Percentiles rank a stretch among this genome's conserved stretches.
phyloP scores from a whole-genome alignment of 2,113 vertebrate species.

The Grallaria varia region DNA sequence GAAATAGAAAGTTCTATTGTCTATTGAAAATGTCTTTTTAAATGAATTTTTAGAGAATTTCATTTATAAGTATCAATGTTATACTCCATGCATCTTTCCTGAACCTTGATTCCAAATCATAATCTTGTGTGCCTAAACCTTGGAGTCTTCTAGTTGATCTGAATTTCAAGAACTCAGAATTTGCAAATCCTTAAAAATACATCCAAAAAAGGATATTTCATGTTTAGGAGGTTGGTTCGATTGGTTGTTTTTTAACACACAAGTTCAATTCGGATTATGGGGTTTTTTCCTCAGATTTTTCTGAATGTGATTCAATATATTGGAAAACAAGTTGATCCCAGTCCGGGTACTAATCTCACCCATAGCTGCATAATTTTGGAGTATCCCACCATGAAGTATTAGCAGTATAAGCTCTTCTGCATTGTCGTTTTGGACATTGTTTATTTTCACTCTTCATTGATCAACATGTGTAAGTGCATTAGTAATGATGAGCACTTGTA shows the following conservation, averaged over 20 bases:
- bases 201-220: not conserved
- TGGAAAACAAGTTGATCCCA: not conserved
- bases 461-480: not conserved
- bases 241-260: not conserved
- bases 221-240: not conserved
- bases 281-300: not conserved
- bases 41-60: not conserved
- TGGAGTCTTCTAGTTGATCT: not conserved
- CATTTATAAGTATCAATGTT: not conserved
- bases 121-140: not conserved
- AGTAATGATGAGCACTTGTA: not conserved
- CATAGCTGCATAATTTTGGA: not conserved
- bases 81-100: not conserved
- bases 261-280: not conserved
- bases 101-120: not conserved
- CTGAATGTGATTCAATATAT: not conserved
- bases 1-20: not conserved
- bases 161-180: not conserved
- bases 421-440: not conserved
- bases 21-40: not conserved
- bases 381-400: not conserved
- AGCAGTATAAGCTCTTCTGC: not conserved
- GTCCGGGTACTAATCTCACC: not conserved
- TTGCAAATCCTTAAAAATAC: not conserved
- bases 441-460: not conserved